A percentile compares a stretch with the other conserved stretches of the same genome.
These are phyloP conservation scores for Ormia ochracea DNA, from an alignment of 2,888 invertebrate genomes.

Conservation along the genomic window DNA sequence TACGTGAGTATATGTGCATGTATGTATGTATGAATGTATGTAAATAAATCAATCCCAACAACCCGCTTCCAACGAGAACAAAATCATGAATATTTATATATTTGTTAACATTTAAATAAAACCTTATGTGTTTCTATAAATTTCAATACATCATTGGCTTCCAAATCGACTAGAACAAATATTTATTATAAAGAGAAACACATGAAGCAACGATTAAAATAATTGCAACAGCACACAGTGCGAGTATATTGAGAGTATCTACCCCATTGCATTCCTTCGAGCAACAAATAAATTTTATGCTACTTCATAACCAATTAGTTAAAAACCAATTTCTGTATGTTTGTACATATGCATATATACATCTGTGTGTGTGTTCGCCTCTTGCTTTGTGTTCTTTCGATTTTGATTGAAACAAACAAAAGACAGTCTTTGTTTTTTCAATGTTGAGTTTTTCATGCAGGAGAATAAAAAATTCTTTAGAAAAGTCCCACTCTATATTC, in stretches of 20 bases:
- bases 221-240: neutral
- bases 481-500: neutral
- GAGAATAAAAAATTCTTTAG: neutral
- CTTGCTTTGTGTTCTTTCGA: slow-evolving; percentile 6
- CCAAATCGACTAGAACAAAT: slow-evolving; percentile 29
- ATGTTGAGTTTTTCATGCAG: neutral
- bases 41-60: too few relatives aligned
- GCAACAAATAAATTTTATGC: slow-evolving; percentile 21
- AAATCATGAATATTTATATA: too few relatives aligned
- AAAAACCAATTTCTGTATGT: slow-evolving; percentile 4
- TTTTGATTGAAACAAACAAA: slow-evolving; percentile 49
- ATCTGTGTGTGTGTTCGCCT: too few relatives aligned
- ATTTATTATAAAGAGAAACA: neutral
- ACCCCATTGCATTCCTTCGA: neutral
- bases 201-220: neutral
- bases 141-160: slow-evolving; percentile 6
- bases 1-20: too few relatives aligned
- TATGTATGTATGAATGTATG: too few relatives aligned
- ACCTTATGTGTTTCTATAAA: neutral
- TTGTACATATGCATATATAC: too few relatives aligned
- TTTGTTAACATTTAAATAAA: neutral
- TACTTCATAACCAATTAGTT: slow-evolving; percentile 50
- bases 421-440: slow-evolving; percentile 25
- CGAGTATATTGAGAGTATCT: neutral
- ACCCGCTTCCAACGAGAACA: too few relatives aligned